Conservation (phyloP, 2,888 invertebrate genomes). For the Palloptera scutellata region DNA sequence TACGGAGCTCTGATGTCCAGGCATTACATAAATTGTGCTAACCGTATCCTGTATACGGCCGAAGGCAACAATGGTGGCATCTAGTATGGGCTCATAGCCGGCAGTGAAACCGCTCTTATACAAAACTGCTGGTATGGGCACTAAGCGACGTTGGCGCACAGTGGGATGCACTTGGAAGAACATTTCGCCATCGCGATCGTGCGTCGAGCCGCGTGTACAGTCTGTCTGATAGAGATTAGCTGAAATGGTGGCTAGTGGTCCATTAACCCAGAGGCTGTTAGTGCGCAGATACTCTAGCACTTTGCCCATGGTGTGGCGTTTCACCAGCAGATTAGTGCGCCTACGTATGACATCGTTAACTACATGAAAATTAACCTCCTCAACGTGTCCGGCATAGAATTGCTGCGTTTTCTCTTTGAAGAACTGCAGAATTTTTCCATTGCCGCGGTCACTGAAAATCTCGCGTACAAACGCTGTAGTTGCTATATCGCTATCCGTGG, state of each 20-base stretch:
- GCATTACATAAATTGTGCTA: slow-evolving; percentile 83
- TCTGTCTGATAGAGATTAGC: slow-evolving; percentile 87
- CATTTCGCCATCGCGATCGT: slow-evolving; percentile 84
- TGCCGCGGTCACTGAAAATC: slow-evolving; percentile 81
- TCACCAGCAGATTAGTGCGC: slow-evolving; percentile 80
- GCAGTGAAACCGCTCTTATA: slow-evolving; percentile 80
- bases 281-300: slow-evolving; percentile 80
- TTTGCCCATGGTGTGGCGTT: slow-evolving; percentile 79
- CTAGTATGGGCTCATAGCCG: slow-evolving; percentile 84
- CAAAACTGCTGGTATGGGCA: slow-evolving; percentile 85
- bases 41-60: slow-evolving; percentile 76
- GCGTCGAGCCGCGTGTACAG: slow-evolving; percentile 76
- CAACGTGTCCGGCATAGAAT: slow-evolving; percentile 86
- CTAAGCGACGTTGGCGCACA: slow-evolving; percentile 78
- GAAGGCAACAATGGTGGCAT: slow-evolving; percentile 83
- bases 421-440: slow-evolving; percentile 82
- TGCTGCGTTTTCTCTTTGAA: slow-evolving; percentile 88
- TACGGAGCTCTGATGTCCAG: slow-evolving; percentile 83
- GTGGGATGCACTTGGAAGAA: slow-evolving; percentile 85
- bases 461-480: slow-evolving; percentile 84
- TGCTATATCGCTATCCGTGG: slow-evolving; percentile 75
- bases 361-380: slow-evolving; percentile 83
- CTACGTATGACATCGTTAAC: slow-evolving; percentile 84
- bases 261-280: slow-evolving; percentile 74
- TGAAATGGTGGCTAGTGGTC: slow-evolving; percentile 82